Conservation (phyloP, 2,888 invertebrate species). For the Drosophila prolongata region DNA sequence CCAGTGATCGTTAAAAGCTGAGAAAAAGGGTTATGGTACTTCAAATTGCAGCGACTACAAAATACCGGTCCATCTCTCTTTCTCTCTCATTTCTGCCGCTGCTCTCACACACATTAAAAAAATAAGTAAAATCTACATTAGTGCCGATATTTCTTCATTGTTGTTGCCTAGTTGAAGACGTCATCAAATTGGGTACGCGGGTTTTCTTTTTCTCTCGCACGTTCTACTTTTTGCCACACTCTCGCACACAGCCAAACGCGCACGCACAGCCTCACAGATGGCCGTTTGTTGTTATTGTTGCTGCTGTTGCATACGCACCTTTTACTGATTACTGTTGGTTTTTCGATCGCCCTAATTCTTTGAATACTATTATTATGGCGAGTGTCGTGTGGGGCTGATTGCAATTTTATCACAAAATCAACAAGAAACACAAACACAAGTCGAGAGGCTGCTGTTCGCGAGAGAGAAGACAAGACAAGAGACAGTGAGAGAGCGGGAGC, state of each 20-base stretch:
- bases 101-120: constrained; percentile 5
- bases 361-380: constrained; percentile 47
- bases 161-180: constrained; percentile 67
- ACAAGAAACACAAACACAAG: constrained; percentile 62
- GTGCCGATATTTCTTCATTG: constrained; percentile 50
- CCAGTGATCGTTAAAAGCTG: constrained; percentile 1
- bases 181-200: constrained; percentile 75
- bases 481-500: constrained; percentile 27
- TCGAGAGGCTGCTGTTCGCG: constrained; percentile 42
- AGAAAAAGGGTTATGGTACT: constrained; percentile 12
- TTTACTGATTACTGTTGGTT: constrained; percentile 44
- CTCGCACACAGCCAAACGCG: constrained; percentile 28
- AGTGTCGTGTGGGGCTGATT: constrained; percentile 60
- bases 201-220: constrained; percentile 71
- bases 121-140: constrained; percentile 33
- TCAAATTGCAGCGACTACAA: constrained; percentile 21
- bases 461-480: constrained; percentile 40
- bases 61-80: constrained; percentile 51
- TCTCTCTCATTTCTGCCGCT: constrained; percentile 25
- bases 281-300: constrained; percentile 37
- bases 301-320: constrained; percentile 65
- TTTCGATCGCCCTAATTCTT: constrained; percentile 31
- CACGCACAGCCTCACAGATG: constrained; percentile 31
- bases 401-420: constrained; percentile 79
- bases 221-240: constrained; percentile 57